phyloP scores from a whole-genome alignment of 1,140 invertebrate genomes.

The Alviniconcha marisindica region DNA sequence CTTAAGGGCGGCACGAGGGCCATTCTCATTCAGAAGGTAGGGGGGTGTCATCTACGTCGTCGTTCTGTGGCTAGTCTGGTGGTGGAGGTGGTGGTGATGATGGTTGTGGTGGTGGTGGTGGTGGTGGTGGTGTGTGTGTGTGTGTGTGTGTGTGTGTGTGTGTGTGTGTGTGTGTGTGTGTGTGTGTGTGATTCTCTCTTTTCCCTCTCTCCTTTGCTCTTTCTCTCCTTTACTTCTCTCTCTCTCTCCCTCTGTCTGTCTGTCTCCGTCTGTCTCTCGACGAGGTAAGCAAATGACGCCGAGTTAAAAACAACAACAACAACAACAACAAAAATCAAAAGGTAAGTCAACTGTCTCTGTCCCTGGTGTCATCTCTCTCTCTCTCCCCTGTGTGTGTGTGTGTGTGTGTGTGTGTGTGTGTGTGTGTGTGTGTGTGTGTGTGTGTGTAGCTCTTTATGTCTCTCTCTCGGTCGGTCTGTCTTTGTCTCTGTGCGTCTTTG shows the following conservation, averaged over 20 bases:
- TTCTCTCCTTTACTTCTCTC: neutral
- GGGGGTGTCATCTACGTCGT: too few relatives aligned
- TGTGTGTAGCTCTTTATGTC: neutral
- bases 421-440: constrained; percentile 1
- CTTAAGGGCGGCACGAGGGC: constrained; percentile 1
- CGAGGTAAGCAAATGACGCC: too few relatives aligned
- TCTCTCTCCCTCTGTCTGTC: neutral
- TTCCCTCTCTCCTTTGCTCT: too few relatives aligned
- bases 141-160: neutral
- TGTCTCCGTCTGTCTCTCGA: neutral
- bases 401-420: neutral
- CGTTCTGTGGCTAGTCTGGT: too few relatives aligned
- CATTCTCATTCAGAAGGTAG: constrained; percentile 15
- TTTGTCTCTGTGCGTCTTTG: neutral
- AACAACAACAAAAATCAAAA: too few relatives aligned
- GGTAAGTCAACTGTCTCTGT: too few relatives aligned
- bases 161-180: neutral
- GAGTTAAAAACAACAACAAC: too few relatives aligned
- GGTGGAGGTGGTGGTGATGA: too few relatives aligned
- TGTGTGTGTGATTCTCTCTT: too few relatives aligned
- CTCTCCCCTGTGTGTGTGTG: neutral
- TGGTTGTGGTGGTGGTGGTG: too few relatives aligned
- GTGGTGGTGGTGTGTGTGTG: neutral
- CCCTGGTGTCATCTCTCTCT: neutral
- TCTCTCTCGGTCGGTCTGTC: neutral